Evolutionary conservation across 2,797 vertebrate species (phyloP).

Genomic region (Dromococcyx pavoninus): DNA sequence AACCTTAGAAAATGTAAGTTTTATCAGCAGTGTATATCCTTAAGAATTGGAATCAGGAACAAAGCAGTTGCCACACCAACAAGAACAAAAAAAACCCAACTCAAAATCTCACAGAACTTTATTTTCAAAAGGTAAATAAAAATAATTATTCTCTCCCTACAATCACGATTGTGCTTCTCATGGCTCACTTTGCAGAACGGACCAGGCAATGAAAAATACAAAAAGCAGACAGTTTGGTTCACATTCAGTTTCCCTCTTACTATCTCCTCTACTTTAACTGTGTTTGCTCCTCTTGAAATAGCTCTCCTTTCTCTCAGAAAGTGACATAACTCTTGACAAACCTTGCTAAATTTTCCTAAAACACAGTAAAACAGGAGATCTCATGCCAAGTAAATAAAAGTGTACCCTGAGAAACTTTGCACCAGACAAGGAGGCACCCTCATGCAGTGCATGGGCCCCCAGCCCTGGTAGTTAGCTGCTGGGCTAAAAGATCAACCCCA

Average conservation of each 20-base stretch:
- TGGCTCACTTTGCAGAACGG: neutral
- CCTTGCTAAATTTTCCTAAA: neutral
- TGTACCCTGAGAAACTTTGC: neutral
- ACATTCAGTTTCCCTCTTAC: neutral
- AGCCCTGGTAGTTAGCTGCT: neutral
- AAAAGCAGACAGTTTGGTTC: neutral
- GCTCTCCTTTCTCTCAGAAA: neutral
- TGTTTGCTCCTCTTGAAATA: neutral
- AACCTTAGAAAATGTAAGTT: neutral
- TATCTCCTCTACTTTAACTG: neutral
- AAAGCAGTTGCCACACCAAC: neutral
- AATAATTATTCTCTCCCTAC: neutral
- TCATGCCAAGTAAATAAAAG: neutral
- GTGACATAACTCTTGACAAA: neutral
- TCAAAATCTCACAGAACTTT: neutral
- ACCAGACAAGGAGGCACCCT: neutral
- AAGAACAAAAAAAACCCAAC: neutral
- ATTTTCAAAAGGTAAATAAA: neutral
- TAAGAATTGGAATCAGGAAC: too few species aligned
- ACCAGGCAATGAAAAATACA: neutral
- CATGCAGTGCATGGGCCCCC: too few species aligned
- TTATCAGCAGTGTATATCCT: too few species aligned
- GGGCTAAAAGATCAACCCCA: neutral
- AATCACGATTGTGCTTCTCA: neutral
- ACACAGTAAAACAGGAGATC: neutral